Evolutionary conservation across 2,888 invertebrate species (phyloP), one percentile per base, ranked within the genome.

Genomic region (Baronia brevicornis): DNA sequence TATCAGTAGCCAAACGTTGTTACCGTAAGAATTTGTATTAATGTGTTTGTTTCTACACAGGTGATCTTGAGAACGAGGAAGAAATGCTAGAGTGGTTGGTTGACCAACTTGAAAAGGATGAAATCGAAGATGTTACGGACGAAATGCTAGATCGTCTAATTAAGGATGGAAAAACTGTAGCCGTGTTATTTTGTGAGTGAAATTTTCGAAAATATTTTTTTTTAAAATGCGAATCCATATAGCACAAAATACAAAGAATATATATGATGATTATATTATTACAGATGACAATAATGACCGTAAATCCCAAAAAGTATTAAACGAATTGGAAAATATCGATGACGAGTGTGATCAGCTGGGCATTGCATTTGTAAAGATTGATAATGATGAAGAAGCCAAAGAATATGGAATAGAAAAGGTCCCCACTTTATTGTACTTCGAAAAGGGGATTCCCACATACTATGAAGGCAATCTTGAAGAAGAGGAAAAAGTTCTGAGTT

Each of bases 71-170:
- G 69, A 92, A 94, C 65, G 95, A 95, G 75, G 94, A 95, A 56
- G 92, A 94, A 65, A 93, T 95, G 48, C 79, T 96, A 31, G 92
- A 93, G 60, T 96, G 96, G 96, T 82, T 96, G 17, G 87, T 95
- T 38, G 90, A 90, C 43, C 96, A 96, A 71, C 84, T 95, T 47
- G 95, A 95, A 66, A 93, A 92, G 54, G 96, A 96, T 69, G 96
- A 96, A 84, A 96, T 96, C 51, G 96, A 96, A 84, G 96, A 96
- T 74, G 93, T 96, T 23, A 96, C 95, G 27, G 95, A 96, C 71
- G 95, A 96, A 79, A 96, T 96, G 94, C 85, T 96, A 51, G 95
- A 95, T 66, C 92, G 91, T 63, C 86, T 96, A 43, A 90, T 96
- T 45, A 93, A 93, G 58, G 94, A 95, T 60, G 94, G 95, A 47